Evolutionary conservation across 2,113 vertebrate genomes (phyloP), one percentile per base, ranked within the genome.

Genomic region (Nymphicus hollandicus): DNA sequence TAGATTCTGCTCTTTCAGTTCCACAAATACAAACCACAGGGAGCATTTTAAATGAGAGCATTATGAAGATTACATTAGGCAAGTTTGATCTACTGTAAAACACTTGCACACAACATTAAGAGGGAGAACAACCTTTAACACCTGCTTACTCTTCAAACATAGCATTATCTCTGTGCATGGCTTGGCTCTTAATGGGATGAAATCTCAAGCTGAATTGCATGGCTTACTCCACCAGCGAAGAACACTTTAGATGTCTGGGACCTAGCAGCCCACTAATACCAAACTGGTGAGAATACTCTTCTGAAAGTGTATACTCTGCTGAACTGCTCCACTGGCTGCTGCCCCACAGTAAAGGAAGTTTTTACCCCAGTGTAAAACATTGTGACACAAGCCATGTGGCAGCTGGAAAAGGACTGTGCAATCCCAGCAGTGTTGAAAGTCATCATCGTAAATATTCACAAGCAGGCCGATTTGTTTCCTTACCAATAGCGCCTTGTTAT

Each of bases 61-160:
- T 96, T 96, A 96, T 50, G 7, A 95, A 96, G 95, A 97, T 95
- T 95, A 94, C 94, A 96, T 97, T 97, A 97, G 94, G 95, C 91
- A 96, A 97, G 91, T 96, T 31, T 97, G 95, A 97, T 97, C 94
- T 97, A 97, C 94, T 97, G 93, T 95, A 96, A 97, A 97, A 95
- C n/a, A 88, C 93, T 91, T 24, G 0, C 72, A 82, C 44, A 94
- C 76, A 96, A 88, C 94, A 84, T 86, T 93, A 86, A 68, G 83
- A 95, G 68, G 85, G 18, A 96, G 94, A 95, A 96, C 90, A 95
- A 97, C 93, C 95, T 97, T 97, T 97, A 97, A 95, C 94, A 96
- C 93, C 86, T 89, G 88, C 88, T 80, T 97, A 96, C 86, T 96
- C 93, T 96, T 95, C 96, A 97, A 97, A 96, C 95, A 81, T 4